Evolutionary conservation across 2,888 invertebrate species (phyloP).

Genomic region (Callinectes sapidus): DNA sequence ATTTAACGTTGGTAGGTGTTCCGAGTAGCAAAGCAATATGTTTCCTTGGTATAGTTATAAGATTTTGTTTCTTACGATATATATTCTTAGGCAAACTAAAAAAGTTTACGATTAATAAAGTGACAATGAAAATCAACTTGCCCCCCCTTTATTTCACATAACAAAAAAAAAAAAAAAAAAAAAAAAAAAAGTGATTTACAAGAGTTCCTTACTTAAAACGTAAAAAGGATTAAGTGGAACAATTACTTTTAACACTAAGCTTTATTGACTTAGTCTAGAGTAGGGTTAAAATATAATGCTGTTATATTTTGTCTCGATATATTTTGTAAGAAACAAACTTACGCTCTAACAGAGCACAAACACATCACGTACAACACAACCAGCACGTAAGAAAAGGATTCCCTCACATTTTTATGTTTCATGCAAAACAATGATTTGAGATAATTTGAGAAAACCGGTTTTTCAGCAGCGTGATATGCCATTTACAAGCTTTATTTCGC

Average conservation of each 20-base stretch:
- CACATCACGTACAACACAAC: not conserved
- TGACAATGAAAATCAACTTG: not conserved
- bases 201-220: not conserved
- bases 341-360: not conserved
- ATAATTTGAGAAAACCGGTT: not conserved
- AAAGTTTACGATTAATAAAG: not conserved
- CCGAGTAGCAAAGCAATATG: not conserved
- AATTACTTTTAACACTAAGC: not conserved
- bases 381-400: not conserved
- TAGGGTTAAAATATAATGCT: not conserved
- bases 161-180: too few species aligned
- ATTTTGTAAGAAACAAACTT: not conserved
- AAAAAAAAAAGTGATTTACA: not conserved
- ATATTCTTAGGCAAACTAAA: not conserved
- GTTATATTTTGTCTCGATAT: not conserved
- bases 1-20: not conserved
- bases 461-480: not conserved
- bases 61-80: not conserved
- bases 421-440: not conserved
- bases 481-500: not conserved
- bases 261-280: slow-evolving; percentile 4
- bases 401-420: not conserved
- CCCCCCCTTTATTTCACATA: not conserved
- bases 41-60: not conserved
- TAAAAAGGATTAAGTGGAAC: not conserved